A percentile compares a stretch with the other conserved stretches of the same genome.
Conservation (phyloP, 2,113 vertebrate genomes). For the Cyanoliseus patagonus region DNA sequence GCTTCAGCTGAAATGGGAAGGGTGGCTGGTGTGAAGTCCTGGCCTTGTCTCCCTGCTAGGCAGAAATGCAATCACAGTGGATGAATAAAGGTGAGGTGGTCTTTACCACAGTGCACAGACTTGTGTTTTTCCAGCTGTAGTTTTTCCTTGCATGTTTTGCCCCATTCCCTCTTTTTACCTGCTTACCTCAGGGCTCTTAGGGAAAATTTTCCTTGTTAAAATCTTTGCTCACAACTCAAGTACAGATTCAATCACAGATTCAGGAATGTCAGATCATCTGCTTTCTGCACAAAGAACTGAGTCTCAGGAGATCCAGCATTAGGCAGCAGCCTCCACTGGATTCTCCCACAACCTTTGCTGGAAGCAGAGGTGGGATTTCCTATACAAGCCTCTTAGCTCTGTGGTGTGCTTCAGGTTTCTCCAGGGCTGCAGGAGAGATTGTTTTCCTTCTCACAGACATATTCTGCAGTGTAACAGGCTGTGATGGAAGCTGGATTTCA, state of each 20-base stretch:
- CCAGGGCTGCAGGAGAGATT: neutral
- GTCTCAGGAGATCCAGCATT: neutral
- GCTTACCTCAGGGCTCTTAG: neutral
- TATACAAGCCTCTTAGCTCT: neutral
- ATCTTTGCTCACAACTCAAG: accelerated
- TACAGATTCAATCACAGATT: neutral
- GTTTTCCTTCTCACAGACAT: neutral
- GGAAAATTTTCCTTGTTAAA: neutral
- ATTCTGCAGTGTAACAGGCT: accelerated
- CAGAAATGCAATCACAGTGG: neutral
- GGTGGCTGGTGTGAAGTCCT: neutral
- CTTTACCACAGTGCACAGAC: neutral
- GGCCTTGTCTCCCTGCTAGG: neutral
- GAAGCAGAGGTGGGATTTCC: neutral
- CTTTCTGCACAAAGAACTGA: neutral
- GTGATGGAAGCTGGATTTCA: neutral
- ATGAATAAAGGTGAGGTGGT: neutral
- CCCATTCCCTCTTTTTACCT: neutral
- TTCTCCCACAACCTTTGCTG: neutral
- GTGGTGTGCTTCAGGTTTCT: neutral
- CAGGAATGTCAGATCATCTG: neutral
- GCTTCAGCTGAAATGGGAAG: neutral
- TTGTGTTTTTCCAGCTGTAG: accelerated
- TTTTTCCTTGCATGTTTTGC: neutral
- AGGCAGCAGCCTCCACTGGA: neutral